Evolutionary conservation across 1,140 invertebrate species (phyloP).

Genomic region (Galleria mellonella): DNA sequence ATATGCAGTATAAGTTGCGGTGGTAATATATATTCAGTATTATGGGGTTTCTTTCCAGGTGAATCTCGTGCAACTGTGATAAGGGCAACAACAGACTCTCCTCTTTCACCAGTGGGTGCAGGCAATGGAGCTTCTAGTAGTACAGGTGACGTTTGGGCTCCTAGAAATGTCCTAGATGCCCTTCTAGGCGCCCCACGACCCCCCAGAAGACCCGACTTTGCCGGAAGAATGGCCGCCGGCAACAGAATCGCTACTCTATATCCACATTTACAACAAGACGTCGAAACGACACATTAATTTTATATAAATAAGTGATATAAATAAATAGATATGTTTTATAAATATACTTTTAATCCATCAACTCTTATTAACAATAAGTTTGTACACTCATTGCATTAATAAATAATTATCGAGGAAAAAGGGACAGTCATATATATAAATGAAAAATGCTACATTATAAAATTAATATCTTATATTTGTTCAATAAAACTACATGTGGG

Average conservation of each 20-base stretch:
- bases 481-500: conserved; percentile 74
- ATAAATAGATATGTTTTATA: no score
- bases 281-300: conserved; percentile 39
- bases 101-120: conserved; percentile 81
- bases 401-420: background rate
- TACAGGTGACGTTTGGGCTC: conserved; percentile 59
- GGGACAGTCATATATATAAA: background rate
- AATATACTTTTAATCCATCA: no score
- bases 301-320: background rate
- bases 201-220: conserved; percentile 82
- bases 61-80: conserved; percentile 80
- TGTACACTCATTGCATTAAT: no score
- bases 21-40: no score
- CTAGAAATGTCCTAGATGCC: conserved; percentile 80
- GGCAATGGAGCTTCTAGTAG: conserved; percentile 37
- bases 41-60: conserved; percentile 23
- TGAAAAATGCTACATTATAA: conserved; percentile 68
- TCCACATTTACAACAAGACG: conserved; percentile 76
- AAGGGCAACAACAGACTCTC: conserved; percentile 86
- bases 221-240: conserved; percentile 83
- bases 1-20: no score
- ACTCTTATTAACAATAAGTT: no score
- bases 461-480: conserved; percentile 75
- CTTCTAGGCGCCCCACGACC: conserved; percentile 75
- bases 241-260: conserved; percentile 84